Evolutionary conservation across 2,797 vertebrate genomes (phyloP), one percentile per base, ranked within the genome.

Genomic region (Apodemus agrarius): DNA sequence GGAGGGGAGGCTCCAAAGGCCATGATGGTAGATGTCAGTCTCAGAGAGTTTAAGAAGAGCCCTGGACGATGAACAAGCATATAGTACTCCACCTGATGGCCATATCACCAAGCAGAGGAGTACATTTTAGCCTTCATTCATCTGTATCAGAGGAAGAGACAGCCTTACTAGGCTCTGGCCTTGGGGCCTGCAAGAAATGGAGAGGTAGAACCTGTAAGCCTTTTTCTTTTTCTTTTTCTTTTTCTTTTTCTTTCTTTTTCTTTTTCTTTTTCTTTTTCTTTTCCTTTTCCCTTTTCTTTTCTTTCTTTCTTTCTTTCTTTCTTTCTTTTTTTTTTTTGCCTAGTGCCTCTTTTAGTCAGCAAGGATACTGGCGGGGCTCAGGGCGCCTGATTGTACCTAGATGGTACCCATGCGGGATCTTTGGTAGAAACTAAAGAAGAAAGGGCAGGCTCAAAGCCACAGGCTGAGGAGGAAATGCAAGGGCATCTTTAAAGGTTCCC

Each of bases 401-500:
- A 59, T 67, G 29, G 52, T 49, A 63, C 29, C 7, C 65, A 17
- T 0, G 0, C n/a, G 26, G 46, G n/a, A 34, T 80, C 21, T 69
- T 92, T 46, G 81, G 59, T 65, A 65, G 81, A 63, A 65, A 12
- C 49, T 67, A 76, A 90, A 54, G 37, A 76, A 7, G 40, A 90
- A 67, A n/a, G 69, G 87, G 91, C 24, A 59, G 65, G 84, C 24
- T 74, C 19, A 65, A 69, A 72, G 80, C 40, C 21, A 43, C 37
- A 8, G 31, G 76, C 34, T 13, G 69, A 82, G 67, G 87, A 21
- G 37, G 17, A 29, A 26, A 54, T 22, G 17, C 21, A 37, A 95
- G 57, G 84, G 24, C 21, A 40, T 80, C 86, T 96, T 82, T 11
- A 69, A 91, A 92, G 85, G 46, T 19, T 84, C 22, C 57, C 82